Conservation (phyloP, 2,113 vertebrate genomes). For the Rhineura floridana region DNA sequence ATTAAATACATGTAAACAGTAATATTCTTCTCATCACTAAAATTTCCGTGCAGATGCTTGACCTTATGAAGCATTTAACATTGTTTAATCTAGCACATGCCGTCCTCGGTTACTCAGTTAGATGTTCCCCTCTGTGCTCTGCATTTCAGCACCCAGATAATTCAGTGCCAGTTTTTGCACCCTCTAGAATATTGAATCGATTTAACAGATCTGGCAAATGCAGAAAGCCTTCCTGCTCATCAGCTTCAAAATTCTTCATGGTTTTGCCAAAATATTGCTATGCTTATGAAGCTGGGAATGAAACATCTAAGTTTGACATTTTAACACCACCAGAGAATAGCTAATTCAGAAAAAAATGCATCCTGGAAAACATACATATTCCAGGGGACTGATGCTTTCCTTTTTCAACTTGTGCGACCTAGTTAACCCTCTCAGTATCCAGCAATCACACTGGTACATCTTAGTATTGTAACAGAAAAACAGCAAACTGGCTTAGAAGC, state of each 20-base stretch:
- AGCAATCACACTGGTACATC: neutral
- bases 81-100: neutral
- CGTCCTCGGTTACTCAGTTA: conserved; percentile 3
- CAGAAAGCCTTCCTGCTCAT: neutral
- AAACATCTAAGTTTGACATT: neutral
- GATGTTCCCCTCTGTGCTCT: conserved; percentile 12
- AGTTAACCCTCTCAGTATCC: neutral
- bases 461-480: neutral
- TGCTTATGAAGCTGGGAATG: rapidly evolving
- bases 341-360: neutral
- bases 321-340: neutral
- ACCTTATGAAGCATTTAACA: neutral
- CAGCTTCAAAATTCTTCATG: neutral
- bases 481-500: neutral
- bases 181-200: conserved; percentile 3
- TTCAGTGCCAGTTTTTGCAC: conserved; percentile 39
- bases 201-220: conserved; percentile 2
- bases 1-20: neutral
- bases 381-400: conserved; percentile 25
- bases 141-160: conserved; percentile 39
- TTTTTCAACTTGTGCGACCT: conserved; percentile 28
- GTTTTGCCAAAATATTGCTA: neutral
- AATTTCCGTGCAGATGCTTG: neutral
- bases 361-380: neutral
- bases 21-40: neutral